A percentile compares a stretch with the other conserved stretches of the same genome.
Conservation (phyloP, 1,140 invertebrate species). For the Listronotus bonariensis region DNA sequence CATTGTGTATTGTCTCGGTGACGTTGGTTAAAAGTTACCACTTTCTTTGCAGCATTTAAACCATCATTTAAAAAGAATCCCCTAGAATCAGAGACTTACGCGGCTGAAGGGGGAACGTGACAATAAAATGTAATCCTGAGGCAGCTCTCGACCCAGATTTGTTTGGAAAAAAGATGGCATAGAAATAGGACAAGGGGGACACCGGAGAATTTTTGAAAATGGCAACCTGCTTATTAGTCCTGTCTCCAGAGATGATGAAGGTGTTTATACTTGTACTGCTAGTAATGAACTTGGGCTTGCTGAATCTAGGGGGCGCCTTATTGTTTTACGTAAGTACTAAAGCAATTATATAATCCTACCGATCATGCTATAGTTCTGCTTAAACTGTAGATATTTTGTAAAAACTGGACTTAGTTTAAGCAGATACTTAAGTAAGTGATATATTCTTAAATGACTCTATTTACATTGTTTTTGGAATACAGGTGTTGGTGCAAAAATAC, state of each 20-base stretch:
- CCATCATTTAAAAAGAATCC: constrained; percentile 92
- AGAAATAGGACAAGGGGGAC: constrained; percentile 75
- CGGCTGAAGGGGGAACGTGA: constrained; percentile 88
- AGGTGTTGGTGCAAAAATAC: too few species aligned
- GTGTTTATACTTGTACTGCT: constrained; percentile 86
- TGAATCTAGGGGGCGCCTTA: constrained; percentile 78
- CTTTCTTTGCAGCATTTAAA: constrained; percentile 68
- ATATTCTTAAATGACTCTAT: too few species aligned
- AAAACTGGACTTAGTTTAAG: too few species aligned
- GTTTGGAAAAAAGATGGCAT: constrained; percentile 91
- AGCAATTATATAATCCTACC: too few species aligned
- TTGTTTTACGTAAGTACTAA: constrained; percentile 76
- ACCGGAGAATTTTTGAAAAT: constrained; percentile 77
- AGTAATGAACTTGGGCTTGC: constrained; percentile 82
- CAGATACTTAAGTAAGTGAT: too few species aligned
- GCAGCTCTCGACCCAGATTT: constrained; percentile 89
- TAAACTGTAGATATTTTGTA: too few species aligned
- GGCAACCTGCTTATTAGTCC: constrained; percentile 86
- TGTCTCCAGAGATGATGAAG: constrained; percentile 85
- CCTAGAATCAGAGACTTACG: constrained; percentile 85
- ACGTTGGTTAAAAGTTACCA: too few species aligned
- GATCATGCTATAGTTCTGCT: too few species aligned
- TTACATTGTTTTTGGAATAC: too few species aligned
- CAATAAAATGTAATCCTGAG: constrained; percentile 91
- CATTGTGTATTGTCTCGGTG: too few species aligned